Percentiles rank a stretch among this genome's conserved stretches.
These are phyloP conservation scores for Anguilla obscura DNA, from an alignment of 2,797 vertebrate genomes.

Conservation along the genomic window DNA sequence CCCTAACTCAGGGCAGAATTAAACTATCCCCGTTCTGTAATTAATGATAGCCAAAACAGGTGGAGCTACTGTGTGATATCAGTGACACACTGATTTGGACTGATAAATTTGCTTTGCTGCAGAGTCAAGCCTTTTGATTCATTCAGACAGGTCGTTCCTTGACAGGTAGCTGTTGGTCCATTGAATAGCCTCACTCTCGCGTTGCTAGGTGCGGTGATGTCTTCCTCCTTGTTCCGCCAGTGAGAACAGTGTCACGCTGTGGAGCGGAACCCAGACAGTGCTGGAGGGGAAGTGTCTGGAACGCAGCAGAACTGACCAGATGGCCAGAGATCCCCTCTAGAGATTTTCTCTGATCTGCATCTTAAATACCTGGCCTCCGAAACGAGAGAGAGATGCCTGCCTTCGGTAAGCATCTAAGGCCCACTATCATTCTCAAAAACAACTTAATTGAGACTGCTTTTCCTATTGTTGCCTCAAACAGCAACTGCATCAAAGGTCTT, in stretches of 20 bases:
- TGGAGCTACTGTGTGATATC: neutral
- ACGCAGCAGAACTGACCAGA: slow-evolving; percentile 9
- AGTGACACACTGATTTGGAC: neutral
- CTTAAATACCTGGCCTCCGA: neutral
- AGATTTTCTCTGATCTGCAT: neutral
- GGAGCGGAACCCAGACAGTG: neutral
- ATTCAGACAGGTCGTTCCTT: neutral
- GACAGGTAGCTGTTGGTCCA: neutral
- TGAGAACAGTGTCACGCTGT: neutral
- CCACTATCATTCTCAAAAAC: neutral
- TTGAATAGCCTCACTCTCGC: neutral
- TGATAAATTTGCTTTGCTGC: no score
- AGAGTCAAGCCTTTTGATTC: neutral
- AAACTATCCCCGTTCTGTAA: neutral
- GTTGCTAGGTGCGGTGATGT: neutral
- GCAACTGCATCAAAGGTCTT: neutral
- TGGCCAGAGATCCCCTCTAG: neutral
- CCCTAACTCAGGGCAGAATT: neutral
- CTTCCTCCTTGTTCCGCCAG: neutral
- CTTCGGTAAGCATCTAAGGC: neutral
- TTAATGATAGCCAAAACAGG: neutral
- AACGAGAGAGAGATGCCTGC: neutral
- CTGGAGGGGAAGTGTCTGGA: slow-evolving; percentile 8
- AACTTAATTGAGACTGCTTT: neutral
- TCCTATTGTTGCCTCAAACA: neutral